Evolutionary conservation across 2,888 invertebrate species (phyloP).

Genomic region (Euproctis similis): DNA sequence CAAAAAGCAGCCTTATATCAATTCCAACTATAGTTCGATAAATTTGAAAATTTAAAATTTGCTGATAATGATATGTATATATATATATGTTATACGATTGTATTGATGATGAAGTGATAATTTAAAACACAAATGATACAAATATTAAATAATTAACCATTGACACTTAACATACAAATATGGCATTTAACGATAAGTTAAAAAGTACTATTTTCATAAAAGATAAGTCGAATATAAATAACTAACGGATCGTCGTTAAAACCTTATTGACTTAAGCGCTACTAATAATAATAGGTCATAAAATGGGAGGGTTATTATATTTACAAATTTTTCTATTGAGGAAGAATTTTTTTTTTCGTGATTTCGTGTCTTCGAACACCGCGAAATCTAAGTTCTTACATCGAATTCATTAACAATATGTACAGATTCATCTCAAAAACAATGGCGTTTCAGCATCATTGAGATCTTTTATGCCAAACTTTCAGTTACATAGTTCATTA

Average conservation of each 20-base stretch:
- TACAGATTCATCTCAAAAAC: slow-evolving; percentile 60
- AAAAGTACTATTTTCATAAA: slow-evolving; percentile 68
- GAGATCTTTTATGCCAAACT: slow-evolving; percentile 51
- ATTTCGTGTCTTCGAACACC: slow-evolving; percentile 45
- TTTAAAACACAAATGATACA: slow-evolving; percentile 39
- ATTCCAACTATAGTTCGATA: slow-evolving; percentile 57
- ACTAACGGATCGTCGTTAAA: slow-evolving; percentile 65
- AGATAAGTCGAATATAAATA: slow-evolving; percentile 70
- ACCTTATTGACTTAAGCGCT: slow-evolving; percentile 45
- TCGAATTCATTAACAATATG: slow-evolving; percentile 65
- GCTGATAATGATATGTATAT: slow-evolving; percentile 48
- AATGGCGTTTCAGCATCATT: slow-evolving; percentile 42
- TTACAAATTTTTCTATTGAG: slow-evolving; percentile 76
- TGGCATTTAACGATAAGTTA: slow-evolving; percentile 71
- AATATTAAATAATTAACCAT: slow-evolving; percentile 52
- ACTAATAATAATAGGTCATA: slow-evolving; percentile 50
- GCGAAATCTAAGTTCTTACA: slow-evolving; percentile 53
- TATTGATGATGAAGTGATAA: slow-evolving; percentile 30
- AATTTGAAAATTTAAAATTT: slow-evolving; percentile 21
- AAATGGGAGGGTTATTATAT: slow-evolving; percentile 70
- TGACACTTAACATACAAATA: slow-evolving; percentile 70
- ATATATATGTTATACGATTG: too few species aligned
- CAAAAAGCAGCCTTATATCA: slow-evolving; percentile 70
- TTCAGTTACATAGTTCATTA: slow-evolving; percentile 36
- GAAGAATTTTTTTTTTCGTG: slow-evolving; percentile 60